Conservation (phyloP, 1,140 invertebrate genomes). For the Archivesica marissinica region DNA sequence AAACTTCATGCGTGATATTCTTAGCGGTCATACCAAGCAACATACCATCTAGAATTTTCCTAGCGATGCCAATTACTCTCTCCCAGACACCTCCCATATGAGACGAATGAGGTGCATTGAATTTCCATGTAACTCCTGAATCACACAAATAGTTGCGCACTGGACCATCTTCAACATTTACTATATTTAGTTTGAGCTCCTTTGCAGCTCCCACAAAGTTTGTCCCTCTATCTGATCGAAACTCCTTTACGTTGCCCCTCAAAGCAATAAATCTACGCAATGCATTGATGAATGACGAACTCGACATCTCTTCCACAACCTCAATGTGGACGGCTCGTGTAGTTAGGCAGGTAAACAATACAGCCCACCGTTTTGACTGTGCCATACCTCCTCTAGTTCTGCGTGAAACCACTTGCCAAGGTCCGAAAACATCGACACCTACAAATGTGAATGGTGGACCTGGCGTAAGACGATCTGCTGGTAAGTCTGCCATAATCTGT, state of each 20-base stretch:
- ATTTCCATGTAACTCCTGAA: constrained; percentile 1
- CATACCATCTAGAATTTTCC: constrained; percentile 56
- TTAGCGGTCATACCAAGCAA: constrained; percentile 29
- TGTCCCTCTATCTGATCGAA: constrained; percentile 65
- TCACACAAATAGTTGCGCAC: background rate
- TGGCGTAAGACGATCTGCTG: background rate
- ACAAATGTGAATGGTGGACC: constrained; percentile 20
- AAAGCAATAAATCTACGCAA: constrained; percentile 61
- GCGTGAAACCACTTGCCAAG: background rate
- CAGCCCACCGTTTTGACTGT: background rate
- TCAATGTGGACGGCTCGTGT: constrained; percentile 41
- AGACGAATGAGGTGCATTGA: constrained; percentile 39
- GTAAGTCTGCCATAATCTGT: constrained; percentile 27
- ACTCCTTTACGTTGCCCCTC: constrained; percentile 48
- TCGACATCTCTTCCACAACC: constrained; percentile 6
- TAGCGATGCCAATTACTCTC: constrained; percentile 44
- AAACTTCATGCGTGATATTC: constrained; percentile 54
- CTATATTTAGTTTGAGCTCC: background rate
- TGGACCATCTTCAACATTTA: constrained; percentile 16
- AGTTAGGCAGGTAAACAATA: constrained; percentile 7
- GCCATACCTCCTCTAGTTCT: background rate
- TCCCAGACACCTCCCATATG: constrained; percentile 58
- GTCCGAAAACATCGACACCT: constrained; percentile 32
- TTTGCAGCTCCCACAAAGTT: constrained; percentile 65
- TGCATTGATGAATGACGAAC: constrained; percentile 64